A percentile compares a stretch with the other conserved stretches of the same genome.
phyloP scores from a whole-genome alignment of 1,140 invertebrate genomes.

The Aplysia californica region DNA sequence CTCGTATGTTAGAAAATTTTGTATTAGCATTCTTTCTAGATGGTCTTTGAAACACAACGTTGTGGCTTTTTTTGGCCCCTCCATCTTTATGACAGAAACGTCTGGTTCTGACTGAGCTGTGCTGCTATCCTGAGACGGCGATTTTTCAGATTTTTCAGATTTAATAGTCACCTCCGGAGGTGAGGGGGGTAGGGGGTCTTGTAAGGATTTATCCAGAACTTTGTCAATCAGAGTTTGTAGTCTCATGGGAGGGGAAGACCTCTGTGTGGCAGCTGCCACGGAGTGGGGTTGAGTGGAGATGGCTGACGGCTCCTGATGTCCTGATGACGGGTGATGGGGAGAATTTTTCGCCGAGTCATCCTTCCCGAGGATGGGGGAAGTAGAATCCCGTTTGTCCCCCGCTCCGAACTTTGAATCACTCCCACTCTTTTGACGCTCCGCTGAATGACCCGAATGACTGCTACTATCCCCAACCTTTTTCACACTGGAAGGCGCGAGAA shows the following conservation, averaged over 20 bases:
- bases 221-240: conserved; percentile 54
- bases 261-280: no score
- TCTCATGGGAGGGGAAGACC: no score
- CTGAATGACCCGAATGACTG: not conserved
- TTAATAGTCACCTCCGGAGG: not conserved
- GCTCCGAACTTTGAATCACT: not conserved
- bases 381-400: no score
- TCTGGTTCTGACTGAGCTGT: not conserved
- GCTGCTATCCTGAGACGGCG: not conserved
- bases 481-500: not conserved
- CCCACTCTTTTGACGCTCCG: not conserved
- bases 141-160: conserved; percentile 5
- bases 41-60: conserved; percentile 56
- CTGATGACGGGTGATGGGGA: no score
- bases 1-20: conserved; percentile 43
- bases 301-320: no score
- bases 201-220: conserved; percentile 50
- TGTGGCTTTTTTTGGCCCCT: not conserved
- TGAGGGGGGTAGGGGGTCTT: not conserved
- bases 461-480: not conserved
- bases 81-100: not conserved
- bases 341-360: no score
- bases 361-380: no score
- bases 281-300: no score
- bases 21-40: conserved; percentile 53